A percentile compares a stretch with the other conserved stretches of the same genome.
phyloP scores from a whole-genome alignment of 2,113 vertebrate genomes.

The Aspiorhynchus laticeps region DNA sequence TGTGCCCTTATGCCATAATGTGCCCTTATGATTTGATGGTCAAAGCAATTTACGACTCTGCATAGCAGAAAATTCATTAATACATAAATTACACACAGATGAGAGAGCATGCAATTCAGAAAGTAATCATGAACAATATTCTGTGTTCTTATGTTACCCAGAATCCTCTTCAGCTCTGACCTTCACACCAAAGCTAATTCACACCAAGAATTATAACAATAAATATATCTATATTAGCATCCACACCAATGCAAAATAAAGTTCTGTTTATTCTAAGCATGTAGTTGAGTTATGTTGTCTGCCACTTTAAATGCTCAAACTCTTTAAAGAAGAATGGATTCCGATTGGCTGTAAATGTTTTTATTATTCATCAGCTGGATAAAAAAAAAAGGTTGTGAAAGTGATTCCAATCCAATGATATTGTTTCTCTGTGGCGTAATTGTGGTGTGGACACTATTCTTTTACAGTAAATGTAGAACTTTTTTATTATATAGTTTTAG shows the following conservation, averaged over 20 bases:
- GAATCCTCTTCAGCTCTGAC: constrained; percentile 9
- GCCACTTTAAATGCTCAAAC: no score
- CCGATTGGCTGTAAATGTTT: background rate
- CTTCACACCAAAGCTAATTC: background rate
- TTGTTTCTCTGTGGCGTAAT: background rate
- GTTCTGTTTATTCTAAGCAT: no score
- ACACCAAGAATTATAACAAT: background rate
- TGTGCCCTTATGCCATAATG: background rate
- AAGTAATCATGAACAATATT: background rate
- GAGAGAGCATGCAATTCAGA: background rate
- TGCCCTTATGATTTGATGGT: constrained; percentile 25
- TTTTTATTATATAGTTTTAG: no score
- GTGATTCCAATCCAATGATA: background rate
- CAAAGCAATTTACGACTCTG: constrained; percentile 34
- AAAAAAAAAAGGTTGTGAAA: background rate
- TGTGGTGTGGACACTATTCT: no score
- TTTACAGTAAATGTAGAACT: background rate
- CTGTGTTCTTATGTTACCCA: background rate
- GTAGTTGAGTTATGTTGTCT: no score
- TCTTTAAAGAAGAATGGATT: background rate
- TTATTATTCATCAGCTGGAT: background rate
- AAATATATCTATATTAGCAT: background rate
- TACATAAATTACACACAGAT: constrained; percentile 16
- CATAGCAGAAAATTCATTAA: constrained; percentile 17
- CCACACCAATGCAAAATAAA: background rate